Evolutionary conservation across 2,113 vertebrate species (phyloP).

Genomic region (Passer domesticus): DNA sequence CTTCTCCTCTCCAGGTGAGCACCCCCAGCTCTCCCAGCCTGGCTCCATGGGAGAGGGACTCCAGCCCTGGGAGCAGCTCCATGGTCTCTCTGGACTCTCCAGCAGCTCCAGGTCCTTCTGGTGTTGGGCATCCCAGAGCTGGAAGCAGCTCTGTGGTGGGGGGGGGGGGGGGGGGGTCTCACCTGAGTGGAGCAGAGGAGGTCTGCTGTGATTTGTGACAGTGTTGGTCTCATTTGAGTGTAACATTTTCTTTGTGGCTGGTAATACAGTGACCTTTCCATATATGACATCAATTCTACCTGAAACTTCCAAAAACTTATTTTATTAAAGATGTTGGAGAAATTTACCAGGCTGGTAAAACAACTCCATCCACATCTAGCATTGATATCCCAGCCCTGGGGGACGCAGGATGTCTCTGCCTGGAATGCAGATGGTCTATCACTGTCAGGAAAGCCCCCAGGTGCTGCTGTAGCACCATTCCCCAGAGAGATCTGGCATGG

Average conservation of each 20-base stretch:
- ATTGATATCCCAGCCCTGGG: neutral
- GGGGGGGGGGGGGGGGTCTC: neutral
- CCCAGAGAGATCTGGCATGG: accelerated
- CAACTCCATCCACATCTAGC: accelerated
- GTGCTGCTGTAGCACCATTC: neutral
- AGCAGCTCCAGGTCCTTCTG: neutral
- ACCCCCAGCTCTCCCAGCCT: neutral
- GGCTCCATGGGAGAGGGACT: neutral
- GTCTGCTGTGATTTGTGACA: neutral
- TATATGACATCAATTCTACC: neutral
- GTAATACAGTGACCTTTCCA: neutral
- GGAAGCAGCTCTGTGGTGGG: neutral
- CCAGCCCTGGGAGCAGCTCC: neutral
- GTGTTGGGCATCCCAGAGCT: neutral
- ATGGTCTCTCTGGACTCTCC: neutral
- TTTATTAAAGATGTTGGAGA: neutral
- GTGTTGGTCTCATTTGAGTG: neutral
- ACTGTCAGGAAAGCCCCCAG: accelerated
- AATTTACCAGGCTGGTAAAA: neutral
- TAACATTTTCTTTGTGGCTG: neutral
- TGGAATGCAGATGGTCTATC: neutral
- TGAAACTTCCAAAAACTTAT: neutral
- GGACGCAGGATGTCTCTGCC: neutral
- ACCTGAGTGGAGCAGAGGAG: neutral
- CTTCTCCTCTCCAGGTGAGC: neutral